Conservation (phyloP, 2,797 vertebrate species). For the Sebastes aleutianus region DNA sequence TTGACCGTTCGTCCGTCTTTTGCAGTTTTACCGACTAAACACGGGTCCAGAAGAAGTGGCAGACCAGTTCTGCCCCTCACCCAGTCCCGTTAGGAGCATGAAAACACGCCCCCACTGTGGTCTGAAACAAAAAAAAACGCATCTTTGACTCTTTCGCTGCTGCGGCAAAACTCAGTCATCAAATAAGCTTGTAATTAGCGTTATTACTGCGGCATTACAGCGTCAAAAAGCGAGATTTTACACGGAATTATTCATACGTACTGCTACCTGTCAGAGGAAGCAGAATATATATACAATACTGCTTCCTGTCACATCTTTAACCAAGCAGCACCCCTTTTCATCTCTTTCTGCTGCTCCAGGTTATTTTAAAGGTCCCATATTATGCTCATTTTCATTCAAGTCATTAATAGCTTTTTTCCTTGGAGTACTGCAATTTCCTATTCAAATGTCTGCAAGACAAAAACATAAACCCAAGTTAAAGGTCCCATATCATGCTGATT, state of each 20-base stretch:
- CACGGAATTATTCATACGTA: background rate
- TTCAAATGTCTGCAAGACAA: no score
- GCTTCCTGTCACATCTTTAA: background rate
- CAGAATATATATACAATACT: background rate
- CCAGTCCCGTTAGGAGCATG: slow-evolving; percentile 59
- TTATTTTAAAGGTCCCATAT: no score
- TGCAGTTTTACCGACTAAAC: background rate
- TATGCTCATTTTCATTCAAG: no score
- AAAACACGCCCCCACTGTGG: slow-evolving; percentile 67
- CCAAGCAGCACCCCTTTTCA: background rate
- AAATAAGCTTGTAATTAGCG: background rate
- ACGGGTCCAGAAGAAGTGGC: background rate
- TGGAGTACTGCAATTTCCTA: no score
- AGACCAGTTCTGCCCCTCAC: background rate
- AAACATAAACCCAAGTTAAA: no score
- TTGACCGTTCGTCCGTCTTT: background rate
- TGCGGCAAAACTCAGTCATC: slow-evolving; percentile 16
- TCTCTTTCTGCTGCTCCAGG: no score
- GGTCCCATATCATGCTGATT: no score
- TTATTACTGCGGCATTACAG: slow-evolving; percentile 22
- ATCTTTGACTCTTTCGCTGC: slow-evolving; percentile 44
- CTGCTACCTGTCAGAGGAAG: background rate
- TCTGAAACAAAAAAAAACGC: background rate
- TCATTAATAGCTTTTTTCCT: no score
- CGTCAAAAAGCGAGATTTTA: accelerated